Base-by-base conservation (phyloP, 2,888 invertebrate species). In the Adelognathus sp. region DNA sequence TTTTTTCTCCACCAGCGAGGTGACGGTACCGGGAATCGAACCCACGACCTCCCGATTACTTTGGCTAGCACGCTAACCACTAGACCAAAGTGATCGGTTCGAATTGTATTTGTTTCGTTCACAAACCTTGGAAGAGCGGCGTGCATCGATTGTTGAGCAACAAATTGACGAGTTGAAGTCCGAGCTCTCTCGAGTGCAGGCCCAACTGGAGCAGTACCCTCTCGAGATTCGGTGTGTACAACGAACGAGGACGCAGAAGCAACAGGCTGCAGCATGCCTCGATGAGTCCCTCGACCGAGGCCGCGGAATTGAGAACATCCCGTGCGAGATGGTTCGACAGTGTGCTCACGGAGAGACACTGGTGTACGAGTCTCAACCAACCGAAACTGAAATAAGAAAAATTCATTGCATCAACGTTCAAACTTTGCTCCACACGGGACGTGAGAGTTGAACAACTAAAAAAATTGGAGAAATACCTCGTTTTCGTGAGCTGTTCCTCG, bases 291-390 rank as follows among this genome's bases (percentile, higher is more conserved):
- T 94, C 93, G 58, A 94, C 95, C 27, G 93, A 92, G 0, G 95
- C 94, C 1, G 96, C 94, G n/a, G 94, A 93, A 61, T 93, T 92
- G 16, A 94, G 92, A 21, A 95, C 92, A 82, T 93, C 92, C 1
- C 90, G 87, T 85, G 88, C 90, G 76, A 91, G 86, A 85, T 88
- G 80, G 74, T 86, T 83, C 81, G 90, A 90, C 70, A 87, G 76
- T 58, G 88, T 87, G 80, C 88, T 88, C 52, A 88, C 87, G 61
- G 94, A 95, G 80, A 97, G 94, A 87, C 97, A 97, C 86, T 96
- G 96, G 83, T 97, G 95, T 50, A 98, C 92, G 80, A 98, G 94
- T 80, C 96, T 93, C 81, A 97, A 93, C 98, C 98, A 98, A 79
- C 97, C 96, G 88, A 96, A 94, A 90, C 97, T 96, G 86, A 76